Percentiles rank a stretch among this genome's conserved stretches.
phyloP scores from a whole-genome alignment of 92 coral and sea anemone genomes.

The Isaurus tuberculatus region DNA sequence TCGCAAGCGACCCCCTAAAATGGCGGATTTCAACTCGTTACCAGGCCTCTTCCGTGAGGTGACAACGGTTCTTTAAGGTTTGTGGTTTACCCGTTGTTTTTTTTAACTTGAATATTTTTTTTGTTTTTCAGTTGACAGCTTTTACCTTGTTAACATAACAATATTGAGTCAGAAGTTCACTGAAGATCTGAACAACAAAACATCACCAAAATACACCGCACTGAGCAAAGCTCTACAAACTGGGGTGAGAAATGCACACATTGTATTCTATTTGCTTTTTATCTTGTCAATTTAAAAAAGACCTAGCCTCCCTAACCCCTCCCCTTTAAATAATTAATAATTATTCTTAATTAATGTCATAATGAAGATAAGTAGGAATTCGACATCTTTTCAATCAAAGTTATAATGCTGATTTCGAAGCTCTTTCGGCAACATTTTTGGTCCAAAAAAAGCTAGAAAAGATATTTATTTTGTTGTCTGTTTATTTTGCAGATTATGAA shows the following conservation, averaged over 20 bases:
- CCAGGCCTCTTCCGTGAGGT: too few relatives aligned
- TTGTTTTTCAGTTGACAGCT: slow-evolving; percentile 64
- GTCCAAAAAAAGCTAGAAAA: neutral
- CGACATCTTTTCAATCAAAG: too few relatives aligned
- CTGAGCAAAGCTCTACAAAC: slow-evolving; percentile 46
- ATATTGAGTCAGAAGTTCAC: slow-evolving; percentile 66
- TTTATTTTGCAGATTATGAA: neutral
- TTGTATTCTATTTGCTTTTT: neutral
- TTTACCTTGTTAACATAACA: slow-evolving; percentile 60
- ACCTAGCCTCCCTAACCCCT: too few relatives aligned
- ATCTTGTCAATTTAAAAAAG: neutral
- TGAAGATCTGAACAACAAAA: slow-evolving; percentile 56
- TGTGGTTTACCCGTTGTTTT: too few relatives aligned
- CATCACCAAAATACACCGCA: slow-evolving; percentile 44
- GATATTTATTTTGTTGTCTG: neutral
- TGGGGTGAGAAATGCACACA: slow-evolving; percentile 58
- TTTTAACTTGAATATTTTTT: neutral
- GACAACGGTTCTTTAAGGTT: too few relatives aligned
- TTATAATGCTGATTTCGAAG: too few relatives aligned
- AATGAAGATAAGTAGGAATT: too few relatives aligned
- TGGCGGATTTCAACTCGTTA: too few relatives aligned
- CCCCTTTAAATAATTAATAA: too few relatives aligned
- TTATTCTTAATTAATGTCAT: too few relatives aligned
- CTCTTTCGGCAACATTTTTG: neutral
- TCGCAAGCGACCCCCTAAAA: too few relatives aligned